These are phyloP conservation scores for Pseudomyrmex flavicornis DNA, from an alignment of 1,140 invertebrate species.

Conservation along the genomic window DNA sequence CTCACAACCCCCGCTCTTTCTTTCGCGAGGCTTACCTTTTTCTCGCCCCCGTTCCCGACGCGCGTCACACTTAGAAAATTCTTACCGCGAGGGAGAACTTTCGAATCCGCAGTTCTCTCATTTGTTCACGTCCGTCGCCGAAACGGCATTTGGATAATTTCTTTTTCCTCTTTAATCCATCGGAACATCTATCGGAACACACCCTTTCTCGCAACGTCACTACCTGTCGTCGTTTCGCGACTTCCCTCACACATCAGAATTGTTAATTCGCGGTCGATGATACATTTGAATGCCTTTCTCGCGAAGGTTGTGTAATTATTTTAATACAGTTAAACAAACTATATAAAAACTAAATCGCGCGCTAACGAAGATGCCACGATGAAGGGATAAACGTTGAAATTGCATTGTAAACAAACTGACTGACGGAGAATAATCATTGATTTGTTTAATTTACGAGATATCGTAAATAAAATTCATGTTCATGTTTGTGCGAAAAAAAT, in stretches of 20 bases:
- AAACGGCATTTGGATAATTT: conserved; percentile 66
- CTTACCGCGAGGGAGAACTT: conserved; percentile 31
- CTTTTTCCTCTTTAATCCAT: conserved; percentile 43
- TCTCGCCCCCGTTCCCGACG: background rate
- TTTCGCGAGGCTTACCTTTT: conserved; percentile 50
- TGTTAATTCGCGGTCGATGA: conserved; percentile 6
- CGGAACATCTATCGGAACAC: background rate
- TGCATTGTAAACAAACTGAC: background rate
- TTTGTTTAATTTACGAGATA: background rate
- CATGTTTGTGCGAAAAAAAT: too few relatives aligned
- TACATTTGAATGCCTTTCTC: background rate
- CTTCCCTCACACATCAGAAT: background rate
- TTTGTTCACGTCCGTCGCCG: conserved; percentile 59
- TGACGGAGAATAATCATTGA: conserved; percentile 9
- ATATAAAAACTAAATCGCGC: background rate
- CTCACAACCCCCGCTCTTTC: conserved; percentile 38
- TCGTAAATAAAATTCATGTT: background rate
- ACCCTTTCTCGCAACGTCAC: background rate
- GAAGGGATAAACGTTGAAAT: background rate
- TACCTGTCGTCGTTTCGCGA: background rate
- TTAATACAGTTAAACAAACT: conserved; percentile 10
- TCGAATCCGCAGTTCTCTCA: conserved; percentile 27
- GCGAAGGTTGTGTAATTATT: conserved; percentile 15
- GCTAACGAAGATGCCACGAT: conserved; percentile 1
- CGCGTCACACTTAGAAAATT: conserved; percentile 42